Conservation (phyloP, 1,140 invertebrate species). For the Pogonus chalceus region DNA sequence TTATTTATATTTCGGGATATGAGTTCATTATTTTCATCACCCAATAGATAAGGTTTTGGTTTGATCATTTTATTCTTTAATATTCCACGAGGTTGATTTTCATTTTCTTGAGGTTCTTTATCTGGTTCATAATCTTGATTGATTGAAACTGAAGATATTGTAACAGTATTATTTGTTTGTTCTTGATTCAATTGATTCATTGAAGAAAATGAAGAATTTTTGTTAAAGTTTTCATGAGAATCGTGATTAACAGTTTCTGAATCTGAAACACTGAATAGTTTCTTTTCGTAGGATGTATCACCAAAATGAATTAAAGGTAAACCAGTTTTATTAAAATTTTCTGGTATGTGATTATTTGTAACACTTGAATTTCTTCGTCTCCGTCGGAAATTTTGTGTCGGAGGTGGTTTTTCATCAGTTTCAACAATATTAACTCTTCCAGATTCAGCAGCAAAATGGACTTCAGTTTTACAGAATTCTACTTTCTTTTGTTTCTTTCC, state of each 20-base stretch:
- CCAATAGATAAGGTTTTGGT: constrained; percentile 56
- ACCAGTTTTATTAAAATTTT: constrained; percentile 29
- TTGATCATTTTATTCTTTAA: constrained; percentile 60
- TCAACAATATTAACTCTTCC: constrained; percentile 78
- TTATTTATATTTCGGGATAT: constrained; percentile 14
- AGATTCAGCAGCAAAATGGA: constrained; percentile 74
- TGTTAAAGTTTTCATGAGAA: background rate
- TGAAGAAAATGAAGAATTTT: too few species aligned
- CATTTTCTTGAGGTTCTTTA: constrained; percentile 32
- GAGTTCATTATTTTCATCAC: constrained; percentile 43
- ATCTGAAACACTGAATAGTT: constrained; percentile 25
- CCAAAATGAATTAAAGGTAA: constrained; percentile 42
- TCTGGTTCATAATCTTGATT: constrained; percentile 22
- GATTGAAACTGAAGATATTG: constrained; percentile 21
- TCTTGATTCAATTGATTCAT: constrained; percentile 7
- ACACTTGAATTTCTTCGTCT: constrained; percentile 39
- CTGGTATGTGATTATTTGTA: constrained; percentile 14
- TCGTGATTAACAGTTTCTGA: constrained; percentile 7
- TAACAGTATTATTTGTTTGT: constrained; percentile 10
- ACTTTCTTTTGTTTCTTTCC: constrained; percentile 58
- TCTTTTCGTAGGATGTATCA: constrained; percentile 41
- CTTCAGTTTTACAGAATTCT: constrained; percentile 75
- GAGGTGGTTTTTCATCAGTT: constrained; percentile 73
- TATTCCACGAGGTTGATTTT: constrained; percentile 53
- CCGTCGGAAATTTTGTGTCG: constrained; percentile 63